A percentile compares a stretch with the other conserved stretches of the same genome.
Conservation (phyloP, 2,888 invertebrate species). For the Sericinus montela region DNA sequence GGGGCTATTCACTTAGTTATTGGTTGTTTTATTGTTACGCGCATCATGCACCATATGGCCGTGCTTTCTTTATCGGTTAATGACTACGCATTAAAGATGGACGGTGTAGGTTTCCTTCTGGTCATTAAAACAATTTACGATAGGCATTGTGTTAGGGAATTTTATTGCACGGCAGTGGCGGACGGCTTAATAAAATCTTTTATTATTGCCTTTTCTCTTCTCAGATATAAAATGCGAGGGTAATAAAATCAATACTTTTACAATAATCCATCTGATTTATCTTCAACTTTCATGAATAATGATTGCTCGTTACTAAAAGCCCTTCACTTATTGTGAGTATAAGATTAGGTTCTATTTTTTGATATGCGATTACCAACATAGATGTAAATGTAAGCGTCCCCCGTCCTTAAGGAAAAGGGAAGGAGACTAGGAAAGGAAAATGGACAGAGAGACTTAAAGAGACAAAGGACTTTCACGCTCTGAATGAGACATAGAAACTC, state of each 20-base stretch:
- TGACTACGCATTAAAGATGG: conserved; percentile 29
- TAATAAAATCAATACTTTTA: conserved; percentile 21
- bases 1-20: conserved; percentile 22
- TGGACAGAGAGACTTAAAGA: too few species aligned
- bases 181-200: conserved; percentile 34
- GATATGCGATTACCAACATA: too few species aligned
- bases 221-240: conserved; percentile 15
- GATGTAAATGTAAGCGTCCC: too few species aligned
- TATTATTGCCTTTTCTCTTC: conserved; percentile 25
- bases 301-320: conserved; percentile 6
- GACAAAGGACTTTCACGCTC: too few species aligned
- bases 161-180: conserved; percentile 30
- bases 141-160: conserved; percentile 31
- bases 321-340: too few species aligned
- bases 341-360: too few species aligned
- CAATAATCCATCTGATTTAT: conserved; percentile 17
- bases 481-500: too few species aligned
- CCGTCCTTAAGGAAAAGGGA: too few species aligned
- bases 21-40: conserved; percentile 28
- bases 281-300: conserved; percentile 10
- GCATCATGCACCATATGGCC: conserved; percentile 28
- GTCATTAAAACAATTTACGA: conserved; percentile 38
- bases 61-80: conserved; percentile 32
- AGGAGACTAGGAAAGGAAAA: too few species aligned
- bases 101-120: conserved; percentile 25